These are phyloP conservation scores for Cerceris rybyensis DNA, from an alignment of 2,888 invertebrate genomes.

Conservation along the genomic window DNA sequence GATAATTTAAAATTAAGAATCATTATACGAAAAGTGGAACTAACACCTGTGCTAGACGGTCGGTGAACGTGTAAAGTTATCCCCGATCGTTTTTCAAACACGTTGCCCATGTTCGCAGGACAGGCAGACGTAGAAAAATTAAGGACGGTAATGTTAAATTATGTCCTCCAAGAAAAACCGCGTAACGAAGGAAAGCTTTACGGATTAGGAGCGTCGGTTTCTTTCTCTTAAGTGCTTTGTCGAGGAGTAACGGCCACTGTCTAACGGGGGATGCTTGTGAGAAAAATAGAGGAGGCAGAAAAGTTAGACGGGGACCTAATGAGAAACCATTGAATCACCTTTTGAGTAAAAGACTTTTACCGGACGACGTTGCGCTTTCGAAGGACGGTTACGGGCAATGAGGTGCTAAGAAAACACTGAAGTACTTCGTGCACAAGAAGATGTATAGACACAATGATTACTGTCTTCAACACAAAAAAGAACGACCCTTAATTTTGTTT, in stretches of 20 bases:
- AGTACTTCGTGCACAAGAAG: conserved; percentile 31
- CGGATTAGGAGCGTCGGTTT: conserved; percentile 39
- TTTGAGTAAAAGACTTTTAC: conserved; percentile 46
- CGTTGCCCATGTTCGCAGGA: neutral
- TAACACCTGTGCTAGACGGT: no score
- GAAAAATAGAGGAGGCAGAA: conserved; percentile 44
- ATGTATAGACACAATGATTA: conserved; percentile 39
- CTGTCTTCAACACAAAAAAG: conserved; percentile 48
- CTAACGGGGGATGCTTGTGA: conserved; percentile 42
- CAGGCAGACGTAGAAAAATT: conserved; percentile 4
- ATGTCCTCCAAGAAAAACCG: conserved; percentile 16
- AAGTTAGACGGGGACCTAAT: conserved; percentile 58
- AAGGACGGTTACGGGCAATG: conserved; percentile 53
- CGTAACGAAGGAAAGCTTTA: conserved; percentile 27
- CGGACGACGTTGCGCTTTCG: conserved; percentile 38
- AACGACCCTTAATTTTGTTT: conserved; percentile 70
- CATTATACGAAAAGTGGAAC: no score
- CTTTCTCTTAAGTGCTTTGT: conserved; percentile 9
- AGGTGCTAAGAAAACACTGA: conserved; percentile 57
- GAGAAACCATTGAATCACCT: conserved; percentile 66
- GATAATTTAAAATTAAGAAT: no score
- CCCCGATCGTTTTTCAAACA: no score
- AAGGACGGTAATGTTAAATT: conserved; percentile 1
- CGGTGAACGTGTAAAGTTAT: no score
- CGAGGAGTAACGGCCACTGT: conserved; percentile 36